Evolutionary conservation across 2,113 vertebrate genomes (phyloP).

Genomic region (Micromys minutus): DNA sequence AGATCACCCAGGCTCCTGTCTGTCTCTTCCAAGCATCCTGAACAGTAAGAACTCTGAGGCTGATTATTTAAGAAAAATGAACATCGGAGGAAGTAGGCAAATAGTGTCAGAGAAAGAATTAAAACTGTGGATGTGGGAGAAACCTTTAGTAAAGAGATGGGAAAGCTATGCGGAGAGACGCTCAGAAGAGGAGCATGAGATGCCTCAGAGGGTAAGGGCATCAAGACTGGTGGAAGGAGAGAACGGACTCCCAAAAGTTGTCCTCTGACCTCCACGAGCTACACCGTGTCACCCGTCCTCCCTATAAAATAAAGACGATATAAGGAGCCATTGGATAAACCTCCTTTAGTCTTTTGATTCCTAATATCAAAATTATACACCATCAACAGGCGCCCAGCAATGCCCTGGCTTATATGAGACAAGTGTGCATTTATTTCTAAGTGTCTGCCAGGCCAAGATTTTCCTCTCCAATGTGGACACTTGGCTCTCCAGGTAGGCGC

Average conservation of each 20-base stretch:
- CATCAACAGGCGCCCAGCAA: background rate
- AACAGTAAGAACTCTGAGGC: background rate
- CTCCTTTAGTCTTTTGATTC: slow-evolving; percentile 9
- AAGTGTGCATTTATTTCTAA: slow-evolving; percentile 19
- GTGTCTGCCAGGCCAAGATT: background rate
- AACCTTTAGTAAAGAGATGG: background rate
- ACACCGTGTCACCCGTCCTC: background rate
- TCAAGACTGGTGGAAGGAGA: background rate
- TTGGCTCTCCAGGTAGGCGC: slow-evolving; percentile 65
- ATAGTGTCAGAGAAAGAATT: slow-evolving; percentile 1
- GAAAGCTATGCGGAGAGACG: background rate
- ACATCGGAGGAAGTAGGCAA: background rate
- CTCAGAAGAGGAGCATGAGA: background rate
- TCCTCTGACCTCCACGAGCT: background rate
- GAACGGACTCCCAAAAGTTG: background rate
- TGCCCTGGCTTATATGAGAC: background rate
- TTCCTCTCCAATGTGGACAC: slow-evolving; percentile 1
- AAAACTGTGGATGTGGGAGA: background rate
- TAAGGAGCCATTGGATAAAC: background rate
- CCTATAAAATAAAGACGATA: background rate
- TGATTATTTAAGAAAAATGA: slow-evolving; percentile 9
- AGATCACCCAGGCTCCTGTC: background rate
- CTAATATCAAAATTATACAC: background rate
- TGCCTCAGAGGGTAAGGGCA: rapidly evolving
- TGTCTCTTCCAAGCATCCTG: background rate